Evolutionary conservation across 2,113 vertebrate genomes (phyloP), one percentile per base, ranked within the genome.

Genomic region (Pomatorhinus ruficollis): DNA sequence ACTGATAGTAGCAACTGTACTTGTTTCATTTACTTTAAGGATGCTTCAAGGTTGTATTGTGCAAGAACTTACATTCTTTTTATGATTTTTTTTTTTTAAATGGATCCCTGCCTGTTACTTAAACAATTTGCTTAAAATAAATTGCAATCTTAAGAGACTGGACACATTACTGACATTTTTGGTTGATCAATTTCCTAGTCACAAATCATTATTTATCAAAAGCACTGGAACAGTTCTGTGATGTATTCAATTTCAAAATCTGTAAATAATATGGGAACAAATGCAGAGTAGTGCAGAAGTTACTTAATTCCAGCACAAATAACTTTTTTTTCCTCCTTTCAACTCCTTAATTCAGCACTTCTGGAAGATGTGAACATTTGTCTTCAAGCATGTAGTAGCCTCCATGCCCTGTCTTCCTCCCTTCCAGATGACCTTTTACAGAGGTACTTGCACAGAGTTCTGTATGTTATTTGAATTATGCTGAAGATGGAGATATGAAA

Each of bases 341-440:
- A 52, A 52, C 47, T 77, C 35, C 47, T 82, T 71, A 39, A 87
- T 77, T 53, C 61, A 99, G 99, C 99, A 74, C 98, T 99, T 69
- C 98, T 99, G 69, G 99, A 99, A 97, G 99, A 99, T 86, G 95
- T 98, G 30, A 97, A 94, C 70, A 97, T 99, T 72, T 99, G 99
- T 93, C 98, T 99, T 52, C 99, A 99, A 96, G 99, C 98, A 13
- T 99, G 99, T 92, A 99, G 97, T 97, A 99, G 99, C 89, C 97
- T 99, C 4, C 99, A 99, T 87, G 98, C 99, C 52, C 97, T 99
- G 65, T 99, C 99, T 11, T 98, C 99, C 19, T 99, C 99, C 14
- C 97, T 99, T 88, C 98, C 99, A 12, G 98, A 99, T 44, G 99
- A 99, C 75, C 98, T 99, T 82, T 96, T 99, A 82, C 99, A 99